Percentiles rank a stretch among this genome's conserved stretches.
Evolutionary conservation across 2,113 vertebrate species (phyloP).

Genomic region (Crocuta crocuta): DNA sequence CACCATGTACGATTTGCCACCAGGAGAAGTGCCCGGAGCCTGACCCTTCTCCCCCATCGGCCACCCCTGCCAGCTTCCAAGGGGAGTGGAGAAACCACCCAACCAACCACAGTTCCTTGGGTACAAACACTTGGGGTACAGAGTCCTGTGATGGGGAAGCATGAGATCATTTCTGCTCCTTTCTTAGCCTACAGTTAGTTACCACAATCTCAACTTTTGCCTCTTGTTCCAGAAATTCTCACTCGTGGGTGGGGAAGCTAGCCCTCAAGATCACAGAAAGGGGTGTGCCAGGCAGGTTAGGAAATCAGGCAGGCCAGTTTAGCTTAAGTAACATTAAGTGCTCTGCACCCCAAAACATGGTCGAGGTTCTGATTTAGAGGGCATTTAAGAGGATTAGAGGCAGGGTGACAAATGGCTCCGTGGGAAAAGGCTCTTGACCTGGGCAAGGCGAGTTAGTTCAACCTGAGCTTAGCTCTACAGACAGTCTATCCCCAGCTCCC

Average conservation of each 20-base stretch:
- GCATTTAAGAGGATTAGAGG: not conserved
- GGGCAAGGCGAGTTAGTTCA: too few relatives aligned
- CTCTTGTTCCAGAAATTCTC: not conserved
- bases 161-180: not conserved
- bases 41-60: not conserved
- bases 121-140: fast-evolving
- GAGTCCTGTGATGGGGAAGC: not conserved
- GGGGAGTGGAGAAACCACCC: not conserved
- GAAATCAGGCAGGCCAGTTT: not conserved
- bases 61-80: not conserved
- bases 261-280: not conserved
- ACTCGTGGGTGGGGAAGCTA: not conserved
- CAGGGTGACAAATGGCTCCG: not conserved
- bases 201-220: not conserved
- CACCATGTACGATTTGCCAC: not conserved
- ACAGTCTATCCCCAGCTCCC: not conserved
- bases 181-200: not conserved
- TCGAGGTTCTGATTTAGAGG: not conserved
- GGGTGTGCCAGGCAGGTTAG: not conserved
- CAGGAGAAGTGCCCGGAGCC: not conserved
- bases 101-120: not conserved
- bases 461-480: not conserved
- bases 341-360: not conserved
- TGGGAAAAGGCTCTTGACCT: not conserved
- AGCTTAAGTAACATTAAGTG: not conserved